Conservation (phyloP, 2,888 invertebrate genomes). For the Camptogramma bilineatum region DNA sequence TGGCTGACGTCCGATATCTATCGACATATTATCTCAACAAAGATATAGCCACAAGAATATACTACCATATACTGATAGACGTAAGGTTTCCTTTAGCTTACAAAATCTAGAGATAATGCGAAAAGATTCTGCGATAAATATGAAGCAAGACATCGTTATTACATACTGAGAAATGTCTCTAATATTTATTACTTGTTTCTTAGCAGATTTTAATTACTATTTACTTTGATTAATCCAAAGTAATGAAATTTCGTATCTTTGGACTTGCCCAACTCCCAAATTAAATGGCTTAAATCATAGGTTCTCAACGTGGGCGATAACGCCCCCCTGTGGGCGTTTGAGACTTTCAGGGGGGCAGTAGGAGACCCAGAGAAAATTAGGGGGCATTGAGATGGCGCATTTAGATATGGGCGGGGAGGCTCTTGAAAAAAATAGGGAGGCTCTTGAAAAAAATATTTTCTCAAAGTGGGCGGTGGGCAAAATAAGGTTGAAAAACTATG, state of each 20-base stretch:
- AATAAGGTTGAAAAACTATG: too few relatives aligned
- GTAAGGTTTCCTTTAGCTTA: neutral
- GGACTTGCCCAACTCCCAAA: neutral
- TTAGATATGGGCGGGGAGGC: too few relatives aligned
- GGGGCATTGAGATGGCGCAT: too few relatives aligned
- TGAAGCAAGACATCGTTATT: neutral
- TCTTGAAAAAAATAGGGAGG: too few relatives aligned
- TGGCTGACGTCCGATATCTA: constrained; percentile 16
- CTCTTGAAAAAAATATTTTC: too few relatives aligned
- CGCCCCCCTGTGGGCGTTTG: too few relatives aligned
- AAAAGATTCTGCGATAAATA: neutral
- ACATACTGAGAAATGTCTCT: neutral
- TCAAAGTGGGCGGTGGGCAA: too few relatives aligned
- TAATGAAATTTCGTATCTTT: neutral
- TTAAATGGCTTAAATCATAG: neutral
- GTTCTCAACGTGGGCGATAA: too few relatives aligned
- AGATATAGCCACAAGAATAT: constrained; percentile 1
- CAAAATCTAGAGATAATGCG: neutral
- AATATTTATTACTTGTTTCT: neutral
- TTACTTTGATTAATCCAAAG: neutral
- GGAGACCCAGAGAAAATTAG: too few relatives aligned
- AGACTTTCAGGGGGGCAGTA: too few relatives aligned
- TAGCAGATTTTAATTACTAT: constrained; percentile 4
- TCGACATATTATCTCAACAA: neutral
- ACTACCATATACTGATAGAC: neutral